phyloP scores from a whole-genome alignment of 2,113 vertebrate species.

The Apodemus sylvaticus region DNA sequence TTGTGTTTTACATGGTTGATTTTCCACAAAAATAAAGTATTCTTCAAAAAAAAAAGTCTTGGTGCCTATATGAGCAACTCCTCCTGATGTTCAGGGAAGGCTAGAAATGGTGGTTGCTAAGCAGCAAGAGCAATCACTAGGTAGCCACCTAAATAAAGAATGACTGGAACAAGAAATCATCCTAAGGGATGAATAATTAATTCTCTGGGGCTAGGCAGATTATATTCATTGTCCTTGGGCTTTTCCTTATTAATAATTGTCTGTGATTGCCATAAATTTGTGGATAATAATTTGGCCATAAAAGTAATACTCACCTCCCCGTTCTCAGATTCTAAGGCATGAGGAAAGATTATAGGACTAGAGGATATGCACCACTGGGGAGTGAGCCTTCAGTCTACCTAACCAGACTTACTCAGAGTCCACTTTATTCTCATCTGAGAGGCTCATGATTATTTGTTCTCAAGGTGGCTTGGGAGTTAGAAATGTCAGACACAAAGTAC shows the following conservation, averaged over 20 bases:
- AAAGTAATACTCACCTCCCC: neutral
- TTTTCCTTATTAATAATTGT: neutral
- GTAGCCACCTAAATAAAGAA: conserved; percentile 43
- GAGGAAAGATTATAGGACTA: neutral
- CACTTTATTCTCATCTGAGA: conserved; percentile 8
- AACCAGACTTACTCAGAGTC: neutral
- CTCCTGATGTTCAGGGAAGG: neutral
- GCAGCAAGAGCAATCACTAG: conserved; percentile 53
- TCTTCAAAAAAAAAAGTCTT: neutral
- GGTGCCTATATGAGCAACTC: neutral
- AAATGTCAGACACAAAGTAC: neutral
- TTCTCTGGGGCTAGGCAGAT: conserved; percentile 5
- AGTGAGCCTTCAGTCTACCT: neutral
- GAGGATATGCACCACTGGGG: neutral
- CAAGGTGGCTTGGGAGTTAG: neutral
- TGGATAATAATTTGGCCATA: neutral
- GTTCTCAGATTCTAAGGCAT: neutral
- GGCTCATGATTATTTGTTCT: conserved; percentile 41
- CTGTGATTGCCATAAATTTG: neutral
- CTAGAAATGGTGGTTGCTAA: conserved; percentile 70
- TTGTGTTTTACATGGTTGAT: conserved; percentile 28
- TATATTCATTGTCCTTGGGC: neutral
- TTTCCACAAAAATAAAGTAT: conserved; percentile 61
- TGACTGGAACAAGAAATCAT: neutral
- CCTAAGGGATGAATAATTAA: conserved; percentile 2